These are phyloP conservation scores for Gnatocerus cornutus DNA, from an alignment of 2,888 invertebrate genomes.

Conservation along the genomic window DNA sequence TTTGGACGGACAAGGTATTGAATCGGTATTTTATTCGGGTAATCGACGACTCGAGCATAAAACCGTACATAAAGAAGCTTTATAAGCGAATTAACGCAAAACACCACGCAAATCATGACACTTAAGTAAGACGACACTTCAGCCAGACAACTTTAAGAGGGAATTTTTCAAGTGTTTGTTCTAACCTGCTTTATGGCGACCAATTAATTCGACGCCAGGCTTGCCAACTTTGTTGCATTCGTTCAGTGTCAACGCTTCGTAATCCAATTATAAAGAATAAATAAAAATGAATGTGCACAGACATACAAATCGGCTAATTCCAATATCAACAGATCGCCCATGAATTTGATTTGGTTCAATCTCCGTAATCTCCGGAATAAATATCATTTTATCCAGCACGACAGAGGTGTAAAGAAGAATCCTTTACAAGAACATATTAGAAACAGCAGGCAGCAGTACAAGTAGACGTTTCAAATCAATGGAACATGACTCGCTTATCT, in stretches of 20 bases:
- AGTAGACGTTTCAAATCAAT: conserved; percentile 57
- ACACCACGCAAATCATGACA: conserved; percentile 34
- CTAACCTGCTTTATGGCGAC: conserved; percentile 4
- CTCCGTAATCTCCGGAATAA: conserved; percentile 15
- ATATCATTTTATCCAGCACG: conserved; percentile 35
- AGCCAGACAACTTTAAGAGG: not conserved
- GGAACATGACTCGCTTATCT: conserved; percentile 57
- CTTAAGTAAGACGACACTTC: conserved; percentile 32
- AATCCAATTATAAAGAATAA: too few relatives aligned
- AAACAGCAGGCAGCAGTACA: conserved; percentile 57
- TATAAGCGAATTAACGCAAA: conserved; percentile 41
- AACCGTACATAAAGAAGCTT: conserved; percentile 41
- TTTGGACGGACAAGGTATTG: conserved; percentile 49
- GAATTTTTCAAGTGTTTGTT: conserved; percentile 11
- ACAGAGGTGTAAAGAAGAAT: conserved; percentile 46
- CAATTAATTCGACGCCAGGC: conserved; percentile 17
- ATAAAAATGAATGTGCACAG: too few relatives aligned
- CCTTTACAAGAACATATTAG: conserved; percentile 56
- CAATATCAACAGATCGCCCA: not conserved
- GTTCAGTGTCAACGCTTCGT: too few relatives aligned
- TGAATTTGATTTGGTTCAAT: conserved; percentile 13
- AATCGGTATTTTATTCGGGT: conserved; percentile 47
- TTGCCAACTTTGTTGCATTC: conserved; percentile 9
- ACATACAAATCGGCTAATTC: conserved; percentile 1
- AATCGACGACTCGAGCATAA: conserved; percentile 39